Base-by-base conservation (phyloP, 1,140 invertebrate genomes). In the Drosophila mayri region DNA sequence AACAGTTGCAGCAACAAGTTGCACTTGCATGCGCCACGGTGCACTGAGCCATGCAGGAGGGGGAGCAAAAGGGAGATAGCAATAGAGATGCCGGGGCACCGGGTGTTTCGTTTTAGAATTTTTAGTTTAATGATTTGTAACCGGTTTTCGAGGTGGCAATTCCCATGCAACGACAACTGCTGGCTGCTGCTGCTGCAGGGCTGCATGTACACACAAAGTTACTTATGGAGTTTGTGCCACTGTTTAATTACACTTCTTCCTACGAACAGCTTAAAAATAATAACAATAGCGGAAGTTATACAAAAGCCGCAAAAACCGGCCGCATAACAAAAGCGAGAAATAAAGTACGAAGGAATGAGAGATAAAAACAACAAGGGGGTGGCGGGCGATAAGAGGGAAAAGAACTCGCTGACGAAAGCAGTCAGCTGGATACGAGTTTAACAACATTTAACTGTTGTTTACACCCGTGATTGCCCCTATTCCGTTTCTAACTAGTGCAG, bases 61-160 rank as follows among this genome's bases (percentile, higher is more conserved):
- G 37, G 25, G 10, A 28, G 11, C 4, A 8, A 38, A 49, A 57
- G 4, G 22, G 40, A 50, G 59, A 63, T 10, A 44, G 67, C 37
- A 22, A 49, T n/a, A 16, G 22, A 62, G 66, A 46, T 46, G 44
- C 58, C 32, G 40, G 57, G 59, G n/a, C 46, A 32, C 28, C 10
- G 32, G 6, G 16, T 14, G 20, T 55, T 64, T 81, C 79, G 66
- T 77, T 83, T 87, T 83, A 88, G 85, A 88, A 84, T 81, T 64
- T 64, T 84, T 76, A 80, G 84, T 88, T 80, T 84, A 83, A 87
- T 87, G 84, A 80, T 80, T 83, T 80, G 54, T 84, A 88, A 88
- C 84, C 84, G 84, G 84, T 88, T 88, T 86, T 67, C 64, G 58
- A 73, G 67, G 70, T 81, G 68, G 58, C 81, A 70, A 77, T 76